Conservation (phyloP, 2,888 invertebrate genomes). For the Pemphredon lugubris region DNA sequence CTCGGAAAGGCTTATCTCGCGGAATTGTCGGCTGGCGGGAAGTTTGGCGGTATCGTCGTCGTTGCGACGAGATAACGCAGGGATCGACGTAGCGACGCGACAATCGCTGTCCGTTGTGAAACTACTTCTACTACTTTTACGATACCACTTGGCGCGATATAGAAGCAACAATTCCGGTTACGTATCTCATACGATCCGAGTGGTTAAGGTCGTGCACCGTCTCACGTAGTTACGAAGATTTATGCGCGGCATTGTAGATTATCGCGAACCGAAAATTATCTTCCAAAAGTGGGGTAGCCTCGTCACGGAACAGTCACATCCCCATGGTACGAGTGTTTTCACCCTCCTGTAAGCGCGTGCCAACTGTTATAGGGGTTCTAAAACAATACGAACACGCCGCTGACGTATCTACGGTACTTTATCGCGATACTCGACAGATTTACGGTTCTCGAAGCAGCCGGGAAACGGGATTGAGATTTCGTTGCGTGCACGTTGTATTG, state of each 20-base stretch:
- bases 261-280: conserved; percentile 49
- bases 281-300: conserved; percentile 37
- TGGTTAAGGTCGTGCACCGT: conserved; percentile 1
- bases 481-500: conserved; percentile 14
- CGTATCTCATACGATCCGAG: not conserved
- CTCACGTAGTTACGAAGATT: conserved; percentile 21
- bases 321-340: conserved; percentile 24
- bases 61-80: too few species aligned
- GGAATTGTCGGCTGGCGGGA: too few species aligned
- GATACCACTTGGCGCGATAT: too few species aligned
- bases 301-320: conserved; percentile 41
- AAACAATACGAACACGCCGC: conserved; percentile 56
- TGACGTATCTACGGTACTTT: conserved; percentile 54
- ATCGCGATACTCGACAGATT: conserved; percentile 58
- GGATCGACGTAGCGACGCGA: too few species aligned
- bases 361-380: conserved; percentile 57
- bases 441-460: conserved; percentile 40
- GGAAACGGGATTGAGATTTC: conserved; percentile 35
- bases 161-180: too few species aligned
- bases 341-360: conserved; percentile 53
- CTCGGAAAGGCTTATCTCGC: too few species aligned
- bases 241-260: conserved; percentile 44
- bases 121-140: too few species aligned
- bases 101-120: too few species aligned
- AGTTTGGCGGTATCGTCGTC: too few species aligned